Evolutionary conservation across 2,113 vertebrate genomes (phyloP).

Genomic region (Orientallactaga bullata): DNA sequence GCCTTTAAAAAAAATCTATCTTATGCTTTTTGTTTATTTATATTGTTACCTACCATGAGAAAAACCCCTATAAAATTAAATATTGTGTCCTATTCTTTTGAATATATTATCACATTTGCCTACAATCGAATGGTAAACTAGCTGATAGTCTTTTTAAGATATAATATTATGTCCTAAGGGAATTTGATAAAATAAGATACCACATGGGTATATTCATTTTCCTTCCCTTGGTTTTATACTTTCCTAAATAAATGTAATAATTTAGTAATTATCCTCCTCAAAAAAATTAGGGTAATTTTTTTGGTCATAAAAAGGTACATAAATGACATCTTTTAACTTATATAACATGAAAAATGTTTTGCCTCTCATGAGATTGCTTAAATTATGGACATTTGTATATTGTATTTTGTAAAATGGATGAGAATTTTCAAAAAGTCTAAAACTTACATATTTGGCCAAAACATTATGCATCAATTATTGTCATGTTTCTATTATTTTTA

Average conservation of each 20-base stretch:
- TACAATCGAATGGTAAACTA: neutral
- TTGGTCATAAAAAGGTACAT: neutral
- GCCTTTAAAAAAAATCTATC: slow-evolving; percentile 11
- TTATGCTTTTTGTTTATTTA: slow-evolving; percentile 25
- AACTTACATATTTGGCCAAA: slow-evolving; percentile 11
- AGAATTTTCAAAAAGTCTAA: neutral
- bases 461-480: slow-evolving; percentile 46
- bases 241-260: no score
- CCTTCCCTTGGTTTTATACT: no score
- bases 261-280: no score
- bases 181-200: neutral
- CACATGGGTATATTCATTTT: no score
- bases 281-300: neutral
- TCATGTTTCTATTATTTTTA: slow-evolving; percentile 19
- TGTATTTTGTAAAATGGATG: slow-evolving; percentile 29
- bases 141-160: neutral
- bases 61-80: neutral
- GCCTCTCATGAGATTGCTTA: neutral
- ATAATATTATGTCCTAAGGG: neutral
- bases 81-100: neutral
- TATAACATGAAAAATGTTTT: neutral
- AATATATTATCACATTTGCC: neutral
- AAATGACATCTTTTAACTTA: slow-evolving; percentile 16
- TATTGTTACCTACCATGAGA: neutral
- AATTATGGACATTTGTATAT: neutral